Conservation (phyloP, 1,140 invertebrate species). For the Lamellibrachia luymesi region DNA sequence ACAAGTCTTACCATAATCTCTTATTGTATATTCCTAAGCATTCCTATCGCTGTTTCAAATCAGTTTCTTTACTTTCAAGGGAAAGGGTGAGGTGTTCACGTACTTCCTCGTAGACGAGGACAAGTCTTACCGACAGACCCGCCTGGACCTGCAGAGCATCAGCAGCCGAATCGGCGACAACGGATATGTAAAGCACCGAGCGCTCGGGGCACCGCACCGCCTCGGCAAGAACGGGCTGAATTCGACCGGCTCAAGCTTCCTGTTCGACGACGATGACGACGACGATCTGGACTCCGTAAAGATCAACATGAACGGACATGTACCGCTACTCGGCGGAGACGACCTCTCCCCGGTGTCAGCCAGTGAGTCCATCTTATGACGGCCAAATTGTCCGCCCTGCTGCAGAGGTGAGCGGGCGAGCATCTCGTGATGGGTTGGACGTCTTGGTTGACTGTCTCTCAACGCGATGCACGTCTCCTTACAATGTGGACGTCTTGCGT, state of each 20-base stretch:
- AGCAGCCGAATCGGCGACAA: not conserved
- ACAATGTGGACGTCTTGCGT: not conserved
- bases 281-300: not conserved
- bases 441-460: not conserved
- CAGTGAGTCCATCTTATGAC: not conserved
- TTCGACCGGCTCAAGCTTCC: not conserved
- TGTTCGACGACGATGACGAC: not conserved
- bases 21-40: not conserved
- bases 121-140: conserved; percentile 17
- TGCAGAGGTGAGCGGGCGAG: not conserved
- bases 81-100: conserved; percentile 82
- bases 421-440: not conserved
- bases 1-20: conserved; percentile 42
- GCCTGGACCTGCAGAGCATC: conserved; percentile 4
- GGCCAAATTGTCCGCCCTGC: not conserved
- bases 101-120: conserved; percentile 85
- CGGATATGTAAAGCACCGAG: not conserved
- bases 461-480: not conserved
- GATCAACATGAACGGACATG: conserved; percentile 4
- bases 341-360: not conserved
- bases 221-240: not conserved
- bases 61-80: conserved; percentile 45
- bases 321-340: not conserved
- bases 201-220: not conserved
- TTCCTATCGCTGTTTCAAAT: not conserved